phyloP scores from a whole-genome alignment of 2,888 invertebrate species.

The Idaea biselata region DNA sequence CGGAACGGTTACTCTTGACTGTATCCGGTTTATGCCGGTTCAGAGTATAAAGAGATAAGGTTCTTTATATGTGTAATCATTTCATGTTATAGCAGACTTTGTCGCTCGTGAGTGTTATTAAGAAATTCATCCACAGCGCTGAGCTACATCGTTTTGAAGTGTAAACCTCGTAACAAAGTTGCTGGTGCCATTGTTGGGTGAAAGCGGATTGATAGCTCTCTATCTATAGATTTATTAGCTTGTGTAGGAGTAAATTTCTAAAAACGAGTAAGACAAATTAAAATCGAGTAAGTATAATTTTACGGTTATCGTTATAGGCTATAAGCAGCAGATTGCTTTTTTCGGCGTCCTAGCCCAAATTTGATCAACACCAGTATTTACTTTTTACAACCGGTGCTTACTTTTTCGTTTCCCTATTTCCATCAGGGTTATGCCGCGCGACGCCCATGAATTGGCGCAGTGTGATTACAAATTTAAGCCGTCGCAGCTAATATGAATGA shows the following conservation, averaged over 20 bases:
- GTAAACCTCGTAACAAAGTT: conserved; percentile 15
- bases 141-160: conserved; percentile 27
- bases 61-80: conserved; percentile 77
- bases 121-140: conserved; percentile 38
- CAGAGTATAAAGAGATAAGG: conserved; percentile 75
- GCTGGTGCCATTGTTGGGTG: not conserved
- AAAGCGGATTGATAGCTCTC: not conserved
- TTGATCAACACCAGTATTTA: conserved; percentile 51
- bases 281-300: conserved; percentile 42
- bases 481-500: conserved; percentile 79
- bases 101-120: conserved; percentile 66
- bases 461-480: conserved; percentile 78
- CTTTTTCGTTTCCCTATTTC: conserved; percentile 53
- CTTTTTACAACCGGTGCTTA: conserved; percentile 48
- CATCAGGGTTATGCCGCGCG: conserved; percentile 47
- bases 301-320: conserved; percentile 44
- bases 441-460: conserved; percentile 65
- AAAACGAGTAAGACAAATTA: conserved; percentile 21
- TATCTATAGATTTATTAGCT: not conserved
- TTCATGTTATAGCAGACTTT: conserved; percentile 67
- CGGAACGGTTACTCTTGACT: conserved; percentile 64
- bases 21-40: conserved; percentile 70
- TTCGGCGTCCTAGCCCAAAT: conserved; percentile 44
- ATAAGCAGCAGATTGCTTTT: conserved; percentile 39
- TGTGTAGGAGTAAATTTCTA: conserved; percentile 44